Percentiles rank a stretch among this genome's conserved stretches.
phyloP scores from a whole-genome alignment of 2,113 vertebrate genomes.

The Eupsittula cactorum region DNA sequence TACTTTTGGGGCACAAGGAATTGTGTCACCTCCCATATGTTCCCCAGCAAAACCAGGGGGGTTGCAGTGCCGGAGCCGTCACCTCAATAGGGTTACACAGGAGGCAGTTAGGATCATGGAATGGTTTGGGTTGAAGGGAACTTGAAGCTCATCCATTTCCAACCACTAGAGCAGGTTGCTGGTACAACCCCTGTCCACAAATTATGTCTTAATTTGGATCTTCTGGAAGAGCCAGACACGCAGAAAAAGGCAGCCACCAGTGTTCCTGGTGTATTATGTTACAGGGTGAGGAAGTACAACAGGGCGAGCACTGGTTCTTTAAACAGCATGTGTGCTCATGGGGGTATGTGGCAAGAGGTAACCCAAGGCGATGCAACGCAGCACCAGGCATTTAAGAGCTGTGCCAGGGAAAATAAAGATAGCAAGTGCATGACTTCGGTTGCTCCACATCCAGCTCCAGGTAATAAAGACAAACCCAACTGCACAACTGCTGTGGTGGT shows the following conservation, averaged over 20 bases:
- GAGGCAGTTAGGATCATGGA: not conserved
- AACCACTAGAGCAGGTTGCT: not conserved
- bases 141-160: not conserved
- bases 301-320: not conserved
- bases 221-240: not conserved
- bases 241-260: not conserved
- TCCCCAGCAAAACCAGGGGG: not conserved
- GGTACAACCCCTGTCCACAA: not conserved
- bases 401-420: not conserved
- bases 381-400: not conserved
- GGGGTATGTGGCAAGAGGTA: not conserved
- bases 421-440: not conserved
- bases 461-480: not conserved
- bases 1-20: not conserved
- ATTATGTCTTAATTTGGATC: not conserved
- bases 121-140: not conserved
- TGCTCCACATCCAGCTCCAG: not conserved
- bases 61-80: not conserved
- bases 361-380: not conserved
- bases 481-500: rapidly evolving
- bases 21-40: not conserved
- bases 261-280: not conserved
- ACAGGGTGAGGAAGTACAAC: not conserved
- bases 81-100: not conserved
- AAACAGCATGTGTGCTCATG: not conserved